phyloP scores from a whole-genome alignment of 2,888 invertebrate species.

The Altica lythri region DNA sequence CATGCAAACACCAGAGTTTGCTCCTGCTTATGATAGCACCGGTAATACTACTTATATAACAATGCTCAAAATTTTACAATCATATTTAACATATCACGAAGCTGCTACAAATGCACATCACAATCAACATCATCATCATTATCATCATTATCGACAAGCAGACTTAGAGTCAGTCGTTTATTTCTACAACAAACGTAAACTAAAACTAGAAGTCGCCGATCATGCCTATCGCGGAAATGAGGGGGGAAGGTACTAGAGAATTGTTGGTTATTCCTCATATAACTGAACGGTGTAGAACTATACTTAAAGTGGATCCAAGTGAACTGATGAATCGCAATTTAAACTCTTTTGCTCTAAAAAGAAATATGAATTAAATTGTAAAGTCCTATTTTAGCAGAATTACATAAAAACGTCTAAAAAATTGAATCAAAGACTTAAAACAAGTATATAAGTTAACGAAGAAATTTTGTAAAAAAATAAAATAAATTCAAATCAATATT shows the following conservation, averaged over 20 bases:
- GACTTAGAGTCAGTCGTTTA: constrained; percentile 74
- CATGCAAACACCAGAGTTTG: constrained; percentile 50
- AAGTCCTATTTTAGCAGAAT: too few relatives aligned
- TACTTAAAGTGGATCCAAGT: constrained; percentile 65
- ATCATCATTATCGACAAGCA: constrained; percentile 54
- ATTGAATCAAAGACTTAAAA: too few relatives aligned
- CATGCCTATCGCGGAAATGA: constrained; percentile 51
- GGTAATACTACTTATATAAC: constrained; percentile 47
- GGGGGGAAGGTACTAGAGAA: constrained; percentile 53
- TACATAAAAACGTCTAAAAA: too few relatives aligned
- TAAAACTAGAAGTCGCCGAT: constrained; percentile 59
- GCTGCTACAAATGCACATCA: constrained; percentile 53
- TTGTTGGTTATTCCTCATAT: constrained; percentile 53
- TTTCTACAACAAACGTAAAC: constrained; percentile 62
- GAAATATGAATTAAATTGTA: too few relatives aligned
- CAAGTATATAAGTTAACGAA: too few relatives aligned
- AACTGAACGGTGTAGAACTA: constrained; percentile 52
- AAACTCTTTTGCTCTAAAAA: too few relatives aligned
- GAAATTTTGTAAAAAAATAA: too few relatives aligned
- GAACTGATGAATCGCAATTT: constrained; percentile 82
- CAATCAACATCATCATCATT: constrained; percentile 50
- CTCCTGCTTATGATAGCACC: constrained; percentile 48
- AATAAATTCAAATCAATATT: too few relatives aligned
- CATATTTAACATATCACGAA: constrained; percentile 50
- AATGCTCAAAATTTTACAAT: constrained; percentile 46